Base-by-base conservation (phyloP, 2,113 vertebrate species). In the Picathartes gymnocephalus region DNA sequence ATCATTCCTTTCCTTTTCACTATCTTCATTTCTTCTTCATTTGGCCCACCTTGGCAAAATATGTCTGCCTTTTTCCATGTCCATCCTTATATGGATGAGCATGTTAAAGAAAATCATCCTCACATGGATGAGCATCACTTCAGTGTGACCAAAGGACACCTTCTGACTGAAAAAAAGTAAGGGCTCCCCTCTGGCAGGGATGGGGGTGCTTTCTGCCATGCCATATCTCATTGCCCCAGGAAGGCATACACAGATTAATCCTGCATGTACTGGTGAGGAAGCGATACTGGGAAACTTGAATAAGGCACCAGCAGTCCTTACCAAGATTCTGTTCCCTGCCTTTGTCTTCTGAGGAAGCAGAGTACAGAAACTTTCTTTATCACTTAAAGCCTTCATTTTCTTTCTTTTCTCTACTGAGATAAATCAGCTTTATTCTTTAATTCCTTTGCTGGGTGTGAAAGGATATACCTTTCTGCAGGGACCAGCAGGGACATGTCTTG, bases 351-450 rank as follows among this genome's bases (percentile, higher is more conserved):
- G 20, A 45, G 35, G 14, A 68, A 90, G 30, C 2, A 10, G 8
- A 83, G 11, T n/a, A 33, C 12, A 86, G 56, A 78, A 33, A 71
- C 78, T 37, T 51, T 83, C 60, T 72, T 69, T 71, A 28, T 20
- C 7, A 6, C 65, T 79, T 69, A 62, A 33, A 69, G 7, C 15
- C 21, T 57, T 25, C 6, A 25, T 81, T 80, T 65, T 10, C n/a
- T 56, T 80, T 81, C 5, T 73, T 88, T 81, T 61, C 30, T 81
- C 24, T 60, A 4, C 30, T 78, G 56, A 93, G 18, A 90, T 68
- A 78, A 92, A 81, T 72, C 76, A 79, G 18, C 20, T 90, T 93
- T 93, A 53, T 92, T 90, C 30, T 79, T 86, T 90, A 92, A 84
- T 84, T 95, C 65, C 23, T 93, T 72, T 76, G 20, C 40, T 84